These are phyloP conservation scores for Brachionus rubens DNA, from an alignment of 1,140 invertebrate species.

Conservation along the genomic window DNA sequence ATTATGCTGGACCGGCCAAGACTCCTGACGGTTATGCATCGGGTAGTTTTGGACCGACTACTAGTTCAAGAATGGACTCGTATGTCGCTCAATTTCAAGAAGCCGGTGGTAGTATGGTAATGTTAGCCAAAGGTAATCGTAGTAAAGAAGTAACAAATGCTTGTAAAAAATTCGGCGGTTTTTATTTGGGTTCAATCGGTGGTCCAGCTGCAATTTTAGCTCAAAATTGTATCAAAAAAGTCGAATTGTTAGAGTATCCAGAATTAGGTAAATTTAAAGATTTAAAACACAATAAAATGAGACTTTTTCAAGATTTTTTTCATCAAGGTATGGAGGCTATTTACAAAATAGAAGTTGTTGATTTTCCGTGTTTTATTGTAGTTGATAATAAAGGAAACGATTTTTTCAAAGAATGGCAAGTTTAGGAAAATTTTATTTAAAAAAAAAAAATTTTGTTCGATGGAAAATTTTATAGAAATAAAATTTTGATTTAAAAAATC, in stretches of 20 bases:
- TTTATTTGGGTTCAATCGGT: slow-evolving; percentile 61
- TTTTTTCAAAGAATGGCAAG: slow-evolving; percentile 61
- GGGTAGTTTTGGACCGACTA: slow-evolving; percentile 62
- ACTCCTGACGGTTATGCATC: slow-evolving; percentile 60
- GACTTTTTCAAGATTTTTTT: not conserved
- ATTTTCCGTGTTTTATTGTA: slow-evolving; percentile 62
- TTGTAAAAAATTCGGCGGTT: slow-evolving; percentile 60
- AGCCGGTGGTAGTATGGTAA: slow-evolving; percentile 59
- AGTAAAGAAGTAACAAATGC: slow-evolving; percentile 59
- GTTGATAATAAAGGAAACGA: slow-evolving; percentile 62
- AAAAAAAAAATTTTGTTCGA: no score
- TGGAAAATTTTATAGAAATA: no score
- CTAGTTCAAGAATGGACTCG: slow-evolving; percentile 60
- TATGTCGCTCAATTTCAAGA: slow-evolving; percentile 60
- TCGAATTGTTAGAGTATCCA: slow-evolving; percentile 60
- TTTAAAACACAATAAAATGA: no score
- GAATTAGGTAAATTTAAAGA: slow-evolving; percentile 56
- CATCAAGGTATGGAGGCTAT: slow-evolving; percentile 60
- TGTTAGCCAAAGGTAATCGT: slow-evolving; percentile 61
- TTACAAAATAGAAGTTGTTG: slow-evolving; percentile 59
- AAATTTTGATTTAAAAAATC: no score
- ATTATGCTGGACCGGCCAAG: slow-evolving; percentile 61
- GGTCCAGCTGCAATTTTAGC: slow-evolving; percentile 61
- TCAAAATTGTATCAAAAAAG: slow-evolving; percentile 61
- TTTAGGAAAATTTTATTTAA: no score